Percentiles rank a stretch among this genome's conserved stretches.
Evolutionary conservation across 2,113 vertebrate genomes (phyloP).

Genomic region (Coturnix japonica): DNA sequence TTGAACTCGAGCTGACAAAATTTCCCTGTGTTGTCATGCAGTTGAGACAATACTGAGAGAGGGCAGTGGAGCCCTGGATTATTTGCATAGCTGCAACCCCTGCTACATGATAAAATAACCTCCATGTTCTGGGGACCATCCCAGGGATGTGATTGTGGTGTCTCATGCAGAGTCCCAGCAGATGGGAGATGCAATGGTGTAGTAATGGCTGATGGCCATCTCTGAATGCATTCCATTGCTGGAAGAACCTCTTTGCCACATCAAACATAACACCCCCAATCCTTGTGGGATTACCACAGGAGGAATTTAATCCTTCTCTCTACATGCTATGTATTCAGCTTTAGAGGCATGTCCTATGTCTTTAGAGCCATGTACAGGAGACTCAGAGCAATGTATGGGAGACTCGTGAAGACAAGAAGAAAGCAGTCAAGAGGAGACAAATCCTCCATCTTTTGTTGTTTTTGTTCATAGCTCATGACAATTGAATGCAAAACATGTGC

Average conservation of each 20-base stretch:
- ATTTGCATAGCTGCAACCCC: neutral
- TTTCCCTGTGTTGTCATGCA: neutral
- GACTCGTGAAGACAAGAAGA: neutral
- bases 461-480: neutral
- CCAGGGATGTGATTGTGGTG: neutral
- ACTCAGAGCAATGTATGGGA: neutral
- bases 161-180: neutral
- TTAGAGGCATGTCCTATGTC: neutral
- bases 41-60: neutral
- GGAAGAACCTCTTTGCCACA: neutral
- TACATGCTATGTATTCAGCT: rapidly evolving
- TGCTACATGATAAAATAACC: neutral
- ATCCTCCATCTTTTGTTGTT: neutral
- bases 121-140: neutral
- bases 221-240: neutral
- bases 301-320: neutral
- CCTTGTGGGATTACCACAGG: neutral
- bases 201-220: neutral
- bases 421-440: neutral
- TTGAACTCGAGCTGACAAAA: neutral
- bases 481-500: neutral
- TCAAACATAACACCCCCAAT: neutral
- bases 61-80: neutral
- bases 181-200: neutral
- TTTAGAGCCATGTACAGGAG: neutral